Conservation (phyloP, 2,113 vertebrate genomes). For the Phycodurus eques region DNA sequence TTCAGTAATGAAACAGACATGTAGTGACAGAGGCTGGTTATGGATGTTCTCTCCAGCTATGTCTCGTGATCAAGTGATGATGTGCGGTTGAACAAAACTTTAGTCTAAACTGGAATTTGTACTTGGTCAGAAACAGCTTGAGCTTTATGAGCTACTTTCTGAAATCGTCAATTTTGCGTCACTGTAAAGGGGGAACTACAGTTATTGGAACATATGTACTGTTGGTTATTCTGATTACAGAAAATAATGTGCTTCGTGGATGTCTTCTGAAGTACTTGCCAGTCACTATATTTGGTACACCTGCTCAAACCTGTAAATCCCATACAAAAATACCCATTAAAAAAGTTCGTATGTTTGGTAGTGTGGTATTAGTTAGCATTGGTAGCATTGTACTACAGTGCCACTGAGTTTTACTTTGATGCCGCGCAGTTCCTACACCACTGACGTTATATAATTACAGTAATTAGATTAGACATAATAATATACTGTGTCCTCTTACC, state of each 20-base stretch:
- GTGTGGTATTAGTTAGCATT: not conserved
- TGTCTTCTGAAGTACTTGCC: not conserved
- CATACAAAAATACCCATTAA: not conserved
- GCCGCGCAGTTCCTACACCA: not conserved
- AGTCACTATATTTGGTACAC: not conserved
- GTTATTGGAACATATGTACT: not conserved
- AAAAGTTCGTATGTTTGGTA: not conserved
- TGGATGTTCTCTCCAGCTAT: constrained; percentile 10
- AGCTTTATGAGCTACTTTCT: not conserved
- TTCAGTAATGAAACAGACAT: constrained; percentile 4
- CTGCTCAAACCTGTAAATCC: not conserved
- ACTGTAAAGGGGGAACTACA: not conserved
- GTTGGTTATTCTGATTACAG: not conserved
- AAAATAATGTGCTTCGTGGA: not conserved
- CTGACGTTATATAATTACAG: not conserved
- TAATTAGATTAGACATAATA: not conserved
- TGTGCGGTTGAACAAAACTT: constrained; percentile 1
- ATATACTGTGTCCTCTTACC: too few species aligned
- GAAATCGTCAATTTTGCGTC: not conserved
- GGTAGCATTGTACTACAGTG: not conserved
- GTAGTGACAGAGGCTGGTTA: not conserved
- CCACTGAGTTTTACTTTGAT: not conserved
- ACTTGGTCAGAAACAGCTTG: not conserved
- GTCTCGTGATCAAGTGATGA: constrained; percentile 32
- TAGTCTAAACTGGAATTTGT: not conserved